These are phyloP conservation scores for Mesoclemmys tuberculata DNA, from an alignment of 2,113 vertebrate species.

Conservation along the genomic window DNA sequence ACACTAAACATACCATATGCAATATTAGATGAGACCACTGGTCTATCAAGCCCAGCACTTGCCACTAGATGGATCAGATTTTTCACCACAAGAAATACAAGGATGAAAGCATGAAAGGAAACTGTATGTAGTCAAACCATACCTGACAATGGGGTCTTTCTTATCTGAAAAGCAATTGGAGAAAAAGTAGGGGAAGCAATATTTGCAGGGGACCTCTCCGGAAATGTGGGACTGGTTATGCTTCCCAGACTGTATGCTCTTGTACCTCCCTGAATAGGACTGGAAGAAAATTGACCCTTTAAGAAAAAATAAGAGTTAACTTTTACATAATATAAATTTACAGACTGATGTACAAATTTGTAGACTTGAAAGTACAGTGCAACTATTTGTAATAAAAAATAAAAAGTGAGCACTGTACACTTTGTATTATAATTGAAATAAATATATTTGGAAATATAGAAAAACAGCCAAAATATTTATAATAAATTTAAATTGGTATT, in stretches of 20 bases:
- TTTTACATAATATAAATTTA: neutral
- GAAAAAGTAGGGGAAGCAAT: conserved; percentile 87
- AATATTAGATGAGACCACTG: neutral
- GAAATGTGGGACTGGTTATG: conserved; percentile 84
- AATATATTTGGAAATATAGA: too few relatives aligned
- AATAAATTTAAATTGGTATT: too few relatives aligned
- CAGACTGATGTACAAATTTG: neutral
- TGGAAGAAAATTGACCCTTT: conserved; percentile 96
- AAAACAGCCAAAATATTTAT: too few relatives aligned
- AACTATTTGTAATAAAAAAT: too few relatives aligned
- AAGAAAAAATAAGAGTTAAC: neutral
- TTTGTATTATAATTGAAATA: too few relatives aligned
- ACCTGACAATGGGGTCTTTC: conserved; percentile 88
- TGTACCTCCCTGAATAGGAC: conserved; percentile 88
- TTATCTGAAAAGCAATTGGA: conserved; percentile 84
- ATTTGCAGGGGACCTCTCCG: conserved; percentile 80
- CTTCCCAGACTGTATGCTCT: conserved; percentile 92
- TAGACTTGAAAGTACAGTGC: neutral
- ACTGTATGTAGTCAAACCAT: conserved; percentile 1
- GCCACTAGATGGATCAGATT: neutral
- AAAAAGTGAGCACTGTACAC: too few relatives aligned
- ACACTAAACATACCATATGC: neutral
- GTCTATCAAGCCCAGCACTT: neutral
- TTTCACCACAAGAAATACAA: neutral
- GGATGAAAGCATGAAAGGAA: neutral